Evolutionary conservation across 53 echinoderm and acorn worm genomes (phyloP).

Genomic region (Holothuria scabra): DNA sequence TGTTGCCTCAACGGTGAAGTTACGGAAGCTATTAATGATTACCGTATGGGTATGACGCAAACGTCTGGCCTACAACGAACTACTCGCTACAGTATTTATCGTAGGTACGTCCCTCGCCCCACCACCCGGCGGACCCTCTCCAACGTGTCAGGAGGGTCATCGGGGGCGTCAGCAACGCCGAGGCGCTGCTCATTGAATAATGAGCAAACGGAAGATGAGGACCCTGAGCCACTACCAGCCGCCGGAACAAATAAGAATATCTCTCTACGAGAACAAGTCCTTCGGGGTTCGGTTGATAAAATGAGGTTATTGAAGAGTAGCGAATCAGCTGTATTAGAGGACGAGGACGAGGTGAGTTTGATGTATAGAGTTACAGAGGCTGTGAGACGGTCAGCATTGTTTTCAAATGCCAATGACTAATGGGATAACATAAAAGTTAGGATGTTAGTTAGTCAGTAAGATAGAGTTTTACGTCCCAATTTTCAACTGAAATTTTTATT

Average conservation of each 20-base stretch:
- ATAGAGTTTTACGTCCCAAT: too few relatives aligned
- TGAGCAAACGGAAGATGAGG: constrained; percentile 31
- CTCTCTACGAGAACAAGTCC: constrained; percentile 26
- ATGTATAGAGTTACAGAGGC: too few relatives aligned
- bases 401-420: too few relatives aligned
- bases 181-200: constrained; percentile 23
- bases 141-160: constrained; percentile 32
- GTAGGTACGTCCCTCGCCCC: constrained; percentile 73
- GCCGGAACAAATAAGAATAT: not conserved
- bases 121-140: constrained; percentile 46
- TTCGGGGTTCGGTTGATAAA: constrained; percentile 29
- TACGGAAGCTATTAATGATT: constrained; percentile 74
- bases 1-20: constrained; percentile 89
- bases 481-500: too few relatives aligned
- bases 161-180: constrained; percentile 8
- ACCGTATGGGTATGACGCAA: constrained; percentile 84
- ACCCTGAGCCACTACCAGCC: not conserved
- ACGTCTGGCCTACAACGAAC: constrained; percentile 78
- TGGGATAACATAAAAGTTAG: too few relatives aligned
- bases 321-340: not conserved
- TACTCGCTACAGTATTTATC: constrained; percentile 96
- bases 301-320: constrained; percentile 1
- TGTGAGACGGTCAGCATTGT: too few relatives aligned
- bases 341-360: not conserved
- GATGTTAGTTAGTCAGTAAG: too few relatives aligned